A percentile compares a stretch with the other conserved stretches of the same genome.
Evolutionary conservation across 1,140 invertebrate species (phyloP).

Genomic region (Scaptomyza montana): DNA sequence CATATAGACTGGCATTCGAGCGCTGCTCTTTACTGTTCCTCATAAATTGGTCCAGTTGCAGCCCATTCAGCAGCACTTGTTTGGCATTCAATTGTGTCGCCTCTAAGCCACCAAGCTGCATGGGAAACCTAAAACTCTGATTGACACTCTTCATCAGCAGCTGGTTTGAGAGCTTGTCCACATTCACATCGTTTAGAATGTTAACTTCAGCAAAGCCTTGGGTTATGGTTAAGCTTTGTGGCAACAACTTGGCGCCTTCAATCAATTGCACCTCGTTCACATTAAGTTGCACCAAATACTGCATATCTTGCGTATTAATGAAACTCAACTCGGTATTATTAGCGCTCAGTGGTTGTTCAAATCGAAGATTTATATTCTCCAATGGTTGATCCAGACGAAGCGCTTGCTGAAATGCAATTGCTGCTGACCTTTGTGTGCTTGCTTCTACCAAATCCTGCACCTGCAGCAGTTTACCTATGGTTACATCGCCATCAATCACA

Average conservation of each 20-base stretch:
- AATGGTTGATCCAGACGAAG: slow-evolving; percentile 47
- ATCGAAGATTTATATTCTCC: slow-evolving; percentile 77
- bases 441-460: slow-evolving; percentile 67
- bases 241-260: slow-evolving; percentile 57
- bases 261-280: slow-evolving; percentile 65
- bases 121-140: slow-evolving; percentile 72
- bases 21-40: slow-evolving; percentile 34
- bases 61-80: slow-evolving; percentile 37
- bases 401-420: slow-evolving; percentile 44
- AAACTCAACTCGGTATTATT: slow-evolving; percentile 68
- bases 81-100: slow-evolving; percentile 32
- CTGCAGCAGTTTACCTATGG: slow-evolving; percentile 70
- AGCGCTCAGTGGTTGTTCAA: slow-evolving; percentile 75
- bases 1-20: slow-evolving; percentile 39
- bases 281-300: slow-evolving; percentile 69
- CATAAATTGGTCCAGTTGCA: slow-evolving; percentile 41
- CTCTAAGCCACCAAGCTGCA: slow-evolving; percentile 47
- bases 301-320: slow-evolving; percentile 63
- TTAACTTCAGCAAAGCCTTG: slow-evolving; percentile 76
- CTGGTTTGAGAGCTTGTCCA: slow-evolving; percentile 72
- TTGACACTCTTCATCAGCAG: slow-evolving; percentile 81
- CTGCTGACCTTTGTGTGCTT: slow-evolving; percentile 42
- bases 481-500: slow-evolving; percentile 80
- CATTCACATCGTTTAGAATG: slow-evolving; percentile 81
- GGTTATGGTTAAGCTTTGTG: slow-evolving; percentile 64